Evolutionary conservation across 2,888 invertebrate species (phyloP), one percentile per base, ranked within the genome.

Genomic region (Diarsia brunnea): DNA sequence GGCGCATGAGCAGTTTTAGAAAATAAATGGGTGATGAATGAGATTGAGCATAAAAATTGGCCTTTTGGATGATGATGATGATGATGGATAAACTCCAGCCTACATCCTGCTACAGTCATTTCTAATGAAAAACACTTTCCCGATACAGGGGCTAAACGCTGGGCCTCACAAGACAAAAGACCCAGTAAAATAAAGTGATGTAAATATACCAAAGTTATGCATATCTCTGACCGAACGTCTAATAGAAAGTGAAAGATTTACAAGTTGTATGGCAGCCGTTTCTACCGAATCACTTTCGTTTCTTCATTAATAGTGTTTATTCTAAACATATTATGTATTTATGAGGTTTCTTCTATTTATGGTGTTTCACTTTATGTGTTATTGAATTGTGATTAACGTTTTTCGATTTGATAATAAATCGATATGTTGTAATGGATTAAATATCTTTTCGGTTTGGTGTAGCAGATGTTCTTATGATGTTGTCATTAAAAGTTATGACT

Each of bases 241-340:
- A 47, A 49, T 82, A 87, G 87, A 88, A 88, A 88, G 88, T 65
- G 75, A 75, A 63, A 58, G 55, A 69, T 53, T 75, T 77, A 79
- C 81, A 69, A 69, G 60, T 66, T 78, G 66, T 75, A 73, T 64
- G 55, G 73, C 73, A 63, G 27, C 72, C 45, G 69, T 86, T 82
- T 84, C 78, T 84, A 70, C 19, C 49, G 53, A 71, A 78, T 69
- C 74, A 86, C 88, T 88, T 88, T 88, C 88, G 16, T 78, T 88
- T 83, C 49, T 58, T 64, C 69, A 65, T 63, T 74, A 78, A 73
- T 78, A 72, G 31, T 71, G 55, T 78, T 78, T 73, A 74, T 74
- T 72, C n/a, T 69, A 53, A 67, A 64, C 27, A 53, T 68, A 75
- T 75, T 80, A 80, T 73, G 78, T 73, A 87, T 87, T 78, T 81